Percentiles rank a stretch among this genome's conserved stretches.
Evolutionary conservation across 2,797 vertebrate genomes (phyloP).

Genomic region (Spheniscus humboldti): DNA sequence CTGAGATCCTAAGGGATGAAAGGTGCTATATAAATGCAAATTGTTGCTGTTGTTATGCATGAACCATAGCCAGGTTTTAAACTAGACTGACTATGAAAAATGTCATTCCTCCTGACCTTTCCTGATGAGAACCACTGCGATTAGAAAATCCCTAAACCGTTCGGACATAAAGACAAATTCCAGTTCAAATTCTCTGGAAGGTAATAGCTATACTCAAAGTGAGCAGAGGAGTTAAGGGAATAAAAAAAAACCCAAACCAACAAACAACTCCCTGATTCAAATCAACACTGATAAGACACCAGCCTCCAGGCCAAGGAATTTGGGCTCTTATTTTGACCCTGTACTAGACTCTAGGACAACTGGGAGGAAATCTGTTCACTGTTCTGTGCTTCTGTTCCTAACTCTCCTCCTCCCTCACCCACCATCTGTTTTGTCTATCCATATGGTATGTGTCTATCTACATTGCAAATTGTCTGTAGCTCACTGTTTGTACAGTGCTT

Average conservation of each 20-base stretch:
- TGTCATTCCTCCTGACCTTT: slow-evolving; percentile 54
- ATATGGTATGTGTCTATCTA: slow-evolving; percentile 29
- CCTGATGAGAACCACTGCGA: slow-evolving; percentile 11
- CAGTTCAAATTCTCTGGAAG: slow-evolving; percentile 7
- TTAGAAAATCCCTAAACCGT: slow-evolving; percentile 54
- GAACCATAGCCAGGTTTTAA: slow-evolving; percentile 44
- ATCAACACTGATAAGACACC: neutral
- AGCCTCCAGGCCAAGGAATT: neutral
- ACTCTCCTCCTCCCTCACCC: neutral
- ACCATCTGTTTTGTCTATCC: slow-evolving; percentile 37
- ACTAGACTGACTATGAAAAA: slow-evolving; percentile 55
- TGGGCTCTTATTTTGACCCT: neutral
- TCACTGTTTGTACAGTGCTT: neutral
- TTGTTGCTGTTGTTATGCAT: slow-evolving; percentile 57
- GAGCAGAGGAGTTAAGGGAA: neutral
- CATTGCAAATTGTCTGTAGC: slow-evolving; percentile 26
- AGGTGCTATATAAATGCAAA: slow-evolving; percentile 72
- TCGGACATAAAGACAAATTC: slow-evolving; percentile 34
- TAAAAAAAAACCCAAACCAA: neutral
- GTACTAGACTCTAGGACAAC: neutral
- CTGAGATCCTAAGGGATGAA: slow-evolving; percentile 52
- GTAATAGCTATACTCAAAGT: neutral
- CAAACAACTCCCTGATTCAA: neutral
- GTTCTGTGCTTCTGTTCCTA: slow-evolving; percentile 15
- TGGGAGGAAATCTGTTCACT: slow-evolving; percentile 14